These are phyloP conservation scores for Chymomyza amoena DNA, from an alignment of 2,888 invertebrate species.

Conservation along the genomic window DNA sequence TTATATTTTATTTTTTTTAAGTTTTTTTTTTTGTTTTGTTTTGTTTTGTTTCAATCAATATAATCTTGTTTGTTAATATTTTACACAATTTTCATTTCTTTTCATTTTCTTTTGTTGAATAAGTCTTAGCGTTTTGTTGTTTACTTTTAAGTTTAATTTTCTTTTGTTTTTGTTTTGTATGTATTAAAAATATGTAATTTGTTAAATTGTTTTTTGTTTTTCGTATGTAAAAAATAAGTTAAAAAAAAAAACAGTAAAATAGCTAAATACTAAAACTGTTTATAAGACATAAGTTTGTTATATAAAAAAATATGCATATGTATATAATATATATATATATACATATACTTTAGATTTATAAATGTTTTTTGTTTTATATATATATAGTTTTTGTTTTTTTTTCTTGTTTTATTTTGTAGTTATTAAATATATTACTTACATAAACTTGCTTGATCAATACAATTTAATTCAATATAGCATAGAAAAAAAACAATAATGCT, in stretches of 20 bases:
- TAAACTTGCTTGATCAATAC: neutral
- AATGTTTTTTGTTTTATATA: slow-evolving; percentile 8
- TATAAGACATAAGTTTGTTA: slow-evolving; percentile 49
- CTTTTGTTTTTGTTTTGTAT: neutral
- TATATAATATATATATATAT: slow-evolving; percentile 36
- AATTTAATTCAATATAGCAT: neutral
- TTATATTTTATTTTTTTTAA: neutral
- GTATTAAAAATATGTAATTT: slow-evolving; percentile 9
- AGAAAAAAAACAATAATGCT: slow-evolving; percentile 1
- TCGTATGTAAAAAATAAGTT: slow-evolving; percentile 67
- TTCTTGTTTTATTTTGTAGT: slow-evolving; percentile 5
- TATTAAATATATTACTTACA: slow-evolving; percentile 12
- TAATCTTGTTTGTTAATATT: slow-evolving; percentile 57
- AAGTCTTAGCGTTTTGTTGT: slow-evolving; percentile 45
- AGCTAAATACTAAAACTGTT: slow-evolving; percentile 58
- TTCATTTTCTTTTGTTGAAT: slow-evolving; percentile 58
- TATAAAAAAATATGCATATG: slow-evolving; percentile 62
- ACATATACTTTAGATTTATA: slow-evolving; percentile 18
- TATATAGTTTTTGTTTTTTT: slow-evolving; percentile 24
- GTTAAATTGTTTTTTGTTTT: slow-evolving; percentile 37
- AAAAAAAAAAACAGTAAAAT: slow-evolving; percentile 58
- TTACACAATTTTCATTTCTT: slow-evolving; percentile 42
- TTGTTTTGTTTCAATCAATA: slow-evolving; percentile 6
- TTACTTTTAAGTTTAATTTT: neutral
- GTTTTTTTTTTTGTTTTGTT: slow-evolving; percentile 12